Percentiles rank a stretch among this genome's conserved stretches.
Evolutionary conservation across 2,888 invertebrate genomes (phyloP).

Genomic region (Laspeyria flexula): DNA sequence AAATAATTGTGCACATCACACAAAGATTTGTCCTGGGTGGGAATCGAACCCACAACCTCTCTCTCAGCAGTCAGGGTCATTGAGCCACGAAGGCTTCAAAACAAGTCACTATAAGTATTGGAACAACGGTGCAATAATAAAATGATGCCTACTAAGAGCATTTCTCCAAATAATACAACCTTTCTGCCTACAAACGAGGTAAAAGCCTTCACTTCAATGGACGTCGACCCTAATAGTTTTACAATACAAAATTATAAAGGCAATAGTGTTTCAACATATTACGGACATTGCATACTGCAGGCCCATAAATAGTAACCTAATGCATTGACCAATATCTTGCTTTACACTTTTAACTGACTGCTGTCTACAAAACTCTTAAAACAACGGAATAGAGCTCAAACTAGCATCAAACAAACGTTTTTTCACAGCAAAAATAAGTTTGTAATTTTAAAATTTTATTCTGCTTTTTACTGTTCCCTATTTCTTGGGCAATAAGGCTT

Average conservation of each 20-base stretch:
- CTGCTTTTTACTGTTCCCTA: slow-evolving; percentile 16
- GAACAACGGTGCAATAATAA: too few species aligned
- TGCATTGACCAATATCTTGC: slow-evolving; percentile 47
- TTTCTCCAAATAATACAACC: too few species aligned
- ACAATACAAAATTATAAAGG: slow-evolving; percentile 46
- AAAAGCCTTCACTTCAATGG: background rate
- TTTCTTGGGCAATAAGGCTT: slow-evolving; percentile 9
- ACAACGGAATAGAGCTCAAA: slow-evolving; percentile 3
- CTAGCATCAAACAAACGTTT: background rate
- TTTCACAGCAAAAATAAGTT: background rate
- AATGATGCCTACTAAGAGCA: too few species aligned
- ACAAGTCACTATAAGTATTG: too few species aligned
- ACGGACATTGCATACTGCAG: slow-evolving; percentile 53
- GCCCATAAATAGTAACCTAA: slow-evolving; percentile 42
- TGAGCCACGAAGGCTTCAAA: too few species aligned
- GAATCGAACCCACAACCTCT: too few species aligned
- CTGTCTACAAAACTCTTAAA: slow-evolving; percentile 5
- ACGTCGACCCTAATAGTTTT: background rate
- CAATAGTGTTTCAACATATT: slow-evolving; percentile 47
- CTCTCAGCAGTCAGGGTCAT: too few species aligned
- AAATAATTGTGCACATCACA: too few species aligned
- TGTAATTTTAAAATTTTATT: background rate
- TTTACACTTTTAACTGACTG: slow-evolving; percentile 14
- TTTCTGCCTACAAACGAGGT: too few species aligned
- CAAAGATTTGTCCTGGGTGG: too few species aligned